Evolutionary conservation across 2,113 vertebrate genomes (phyloP), one percentile per base, ranked within the genome.

Genomic region (Hippocampus abdominalis): DNA sequence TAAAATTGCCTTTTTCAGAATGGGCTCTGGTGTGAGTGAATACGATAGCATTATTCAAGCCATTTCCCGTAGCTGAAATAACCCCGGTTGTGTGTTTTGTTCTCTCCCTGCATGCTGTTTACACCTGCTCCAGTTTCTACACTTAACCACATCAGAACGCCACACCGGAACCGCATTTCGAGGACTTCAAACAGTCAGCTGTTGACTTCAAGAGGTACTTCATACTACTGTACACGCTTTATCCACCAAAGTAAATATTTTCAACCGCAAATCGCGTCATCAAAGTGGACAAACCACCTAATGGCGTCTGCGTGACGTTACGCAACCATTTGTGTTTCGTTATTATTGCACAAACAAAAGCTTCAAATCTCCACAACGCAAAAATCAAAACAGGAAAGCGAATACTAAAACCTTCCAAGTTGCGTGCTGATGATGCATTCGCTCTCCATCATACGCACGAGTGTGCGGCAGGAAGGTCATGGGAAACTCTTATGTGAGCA

Each of bases 111-210:
- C 36, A 20, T 63, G 46, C 57, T 70, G 29, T 21, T 48, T 73
- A 40, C 66, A 74, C 54, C 65, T 79, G 63, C 49, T 61, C 53
- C 9, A 32, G 46, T 18, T 32, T 23, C 48, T 81, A 71, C 75
- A 68, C 71, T 80, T 67, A 76, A 78, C 78, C 75, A 83, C 54
- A 74, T 40, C 18, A 49, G 64, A 53, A 61, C 67, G 66, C 73
- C 73, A 23, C 70, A 56, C 32, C 5, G 32, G 51, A 56, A 66
- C 56, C 68, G 66, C 57, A 42, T 75, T 77, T 85, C 70, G 62
- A 74, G 69, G 46, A 81, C 75, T 75, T 84, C 32, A 36, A 36
- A 36, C 16, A 79, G 72, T 71, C 77, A 76, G 68, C 65, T 51
- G 66, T 9, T 73, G 71, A 83, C 73, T 70, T 77, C 49, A 65